Percentiles rank a stretch among this genome's conserved stretches.
Conservation (phyloP, 1,140 invertebrate genomes). For the Maniola jurtina region DNA sequence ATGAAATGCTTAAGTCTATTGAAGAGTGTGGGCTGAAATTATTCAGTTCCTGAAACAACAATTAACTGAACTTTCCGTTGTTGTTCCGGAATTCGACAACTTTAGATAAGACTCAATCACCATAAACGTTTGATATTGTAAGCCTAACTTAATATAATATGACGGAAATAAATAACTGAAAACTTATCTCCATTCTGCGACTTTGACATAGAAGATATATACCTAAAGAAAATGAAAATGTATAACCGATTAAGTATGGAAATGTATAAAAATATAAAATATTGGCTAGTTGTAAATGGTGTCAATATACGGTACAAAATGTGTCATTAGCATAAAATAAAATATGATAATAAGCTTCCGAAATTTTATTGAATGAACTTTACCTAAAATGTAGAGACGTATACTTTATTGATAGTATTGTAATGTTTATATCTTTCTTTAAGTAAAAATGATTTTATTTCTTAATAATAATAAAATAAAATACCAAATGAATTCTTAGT, state of each 20-base stretch:
- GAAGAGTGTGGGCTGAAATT: background rate
- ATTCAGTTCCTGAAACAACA: background rate
- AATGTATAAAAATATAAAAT: background rate
- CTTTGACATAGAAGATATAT: background rate
- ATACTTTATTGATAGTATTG: too few relatives aligned
- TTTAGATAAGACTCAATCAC: background rate
- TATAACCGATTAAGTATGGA: background rate
- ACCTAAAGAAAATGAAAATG: background rate
- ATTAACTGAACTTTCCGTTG: background rate
- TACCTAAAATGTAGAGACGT: too few relatives aligned
- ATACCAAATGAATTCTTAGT: too few relatives aligned
- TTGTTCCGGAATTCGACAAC: background rate
- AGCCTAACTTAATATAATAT: background rate
- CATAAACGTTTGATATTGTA: too few relatives aligned
- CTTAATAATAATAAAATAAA: too few relatives aligned
- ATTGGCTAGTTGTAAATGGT: slow-evolving; percentile 11
- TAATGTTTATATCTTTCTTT: too few relatives aligned
- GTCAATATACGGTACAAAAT: slow-evolving; percentile 25
- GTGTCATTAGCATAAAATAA: slow-evolving; percentile 27
- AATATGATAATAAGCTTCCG: slow-evolving; percentile 20
- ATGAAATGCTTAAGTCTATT: slow-evolving; percentile 1
- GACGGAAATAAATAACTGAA: background rate
- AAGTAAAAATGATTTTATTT: too few relatives aligned
- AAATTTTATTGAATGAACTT: slow-evolving; percentile 13
- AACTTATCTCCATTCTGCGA: too few relatives aligned